Evolutionary conservation across 2,113 vertebrate genomes (phyloP).

Genomic region (Himantopus leucocephalus): DNA sequence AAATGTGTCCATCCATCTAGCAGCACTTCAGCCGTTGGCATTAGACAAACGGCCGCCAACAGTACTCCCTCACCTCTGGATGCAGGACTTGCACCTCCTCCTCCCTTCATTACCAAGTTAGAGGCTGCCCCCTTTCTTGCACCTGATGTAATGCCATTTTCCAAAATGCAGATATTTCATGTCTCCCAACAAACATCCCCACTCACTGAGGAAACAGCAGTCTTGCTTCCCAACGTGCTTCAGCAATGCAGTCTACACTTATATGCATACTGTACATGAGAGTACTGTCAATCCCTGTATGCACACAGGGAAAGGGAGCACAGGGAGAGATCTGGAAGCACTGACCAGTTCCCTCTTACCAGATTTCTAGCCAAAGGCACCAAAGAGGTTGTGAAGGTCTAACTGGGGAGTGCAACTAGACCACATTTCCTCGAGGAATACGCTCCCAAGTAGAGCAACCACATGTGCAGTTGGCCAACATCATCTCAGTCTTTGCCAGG

Average conservation of each 20-base stretch:
- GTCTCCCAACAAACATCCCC: neutral
- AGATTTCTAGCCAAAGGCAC: neutral
- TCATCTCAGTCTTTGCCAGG: neutral
- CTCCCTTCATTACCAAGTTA: neutral
- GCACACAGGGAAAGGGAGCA: neutral
- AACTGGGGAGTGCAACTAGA: neutral
- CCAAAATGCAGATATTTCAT: neutral
- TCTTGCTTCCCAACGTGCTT: neutral
- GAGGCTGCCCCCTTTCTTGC: neutral
- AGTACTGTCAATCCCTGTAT: neutral
- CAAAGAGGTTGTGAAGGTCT: neutral
- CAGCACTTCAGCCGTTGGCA: neutral
- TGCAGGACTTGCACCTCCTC: neutral
- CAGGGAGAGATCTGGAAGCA: neutral
- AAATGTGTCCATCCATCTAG: neutral
- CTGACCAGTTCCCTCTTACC: accelerated
- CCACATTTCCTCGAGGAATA: neutral
- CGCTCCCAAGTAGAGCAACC: neutral
- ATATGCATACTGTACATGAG: accelerated
- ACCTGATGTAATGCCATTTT: neutral
- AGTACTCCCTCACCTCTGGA: neutral
- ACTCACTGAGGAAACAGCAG: neutral
- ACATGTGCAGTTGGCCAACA: neutral
- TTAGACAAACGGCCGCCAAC: neutral
- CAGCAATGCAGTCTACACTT: neutral